Evolutionary conservation across 2,113 vertebrate species (phyloP).

Genomic region (Gymnogyps californianus): DNA sequence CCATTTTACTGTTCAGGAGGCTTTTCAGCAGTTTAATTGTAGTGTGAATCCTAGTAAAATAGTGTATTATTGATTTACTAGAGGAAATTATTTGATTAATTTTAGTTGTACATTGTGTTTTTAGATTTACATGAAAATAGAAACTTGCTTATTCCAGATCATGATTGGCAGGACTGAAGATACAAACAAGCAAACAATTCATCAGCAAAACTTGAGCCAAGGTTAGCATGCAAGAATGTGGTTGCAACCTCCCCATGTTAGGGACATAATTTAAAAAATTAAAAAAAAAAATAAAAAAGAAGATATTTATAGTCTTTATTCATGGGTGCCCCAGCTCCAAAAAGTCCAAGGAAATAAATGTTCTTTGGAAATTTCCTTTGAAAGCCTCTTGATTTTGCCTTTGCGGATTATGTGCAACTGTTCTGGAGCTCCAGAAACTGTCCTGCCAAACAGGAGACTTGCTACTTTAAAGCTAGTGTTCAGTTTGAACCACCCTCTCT

Average conservation of each 20-base stretch:
- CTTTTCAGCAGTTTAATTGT: neutral
- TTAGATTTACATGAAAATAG: neutral
- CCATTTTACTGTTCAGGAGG: neutral
- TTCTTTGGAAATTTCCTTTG: neutral
- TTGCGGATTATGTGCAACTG: neutral
- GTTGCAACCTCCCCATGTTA: neutral
- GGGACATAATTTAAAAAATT: neutral
- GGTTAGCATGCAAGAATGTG: neutral
- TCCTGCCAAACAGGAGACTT: neutral
- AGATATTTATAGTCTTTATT: neutral
- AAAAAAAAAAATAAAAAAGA: neutral
- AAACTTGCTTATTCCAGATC: neutral
- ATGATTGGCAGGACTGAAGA: neutral
- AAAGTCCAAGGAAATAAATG: neutral
- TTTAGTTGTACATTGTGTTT: neutral
- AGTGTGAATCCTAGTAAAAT: neutral
- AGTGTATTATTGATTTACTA: neutral
- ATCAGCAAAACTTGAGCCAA: neutral
- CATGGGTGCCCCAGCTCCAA: neutral
- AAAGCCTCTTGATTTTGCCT: neutral
- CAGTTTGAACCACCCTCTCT: neutral
- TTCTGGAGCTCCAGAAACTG: neutral
- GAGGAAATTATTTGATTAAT: neutral
- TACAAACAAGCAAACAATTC: neutral
- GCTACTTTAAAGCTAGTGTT: neutral